A percentile compares a stretch with the other conserved stretches of the same genome.
phyloP scores from a whole-genome alignment of 23 tunicate species.

The Phallusia fumigata region DNA sequence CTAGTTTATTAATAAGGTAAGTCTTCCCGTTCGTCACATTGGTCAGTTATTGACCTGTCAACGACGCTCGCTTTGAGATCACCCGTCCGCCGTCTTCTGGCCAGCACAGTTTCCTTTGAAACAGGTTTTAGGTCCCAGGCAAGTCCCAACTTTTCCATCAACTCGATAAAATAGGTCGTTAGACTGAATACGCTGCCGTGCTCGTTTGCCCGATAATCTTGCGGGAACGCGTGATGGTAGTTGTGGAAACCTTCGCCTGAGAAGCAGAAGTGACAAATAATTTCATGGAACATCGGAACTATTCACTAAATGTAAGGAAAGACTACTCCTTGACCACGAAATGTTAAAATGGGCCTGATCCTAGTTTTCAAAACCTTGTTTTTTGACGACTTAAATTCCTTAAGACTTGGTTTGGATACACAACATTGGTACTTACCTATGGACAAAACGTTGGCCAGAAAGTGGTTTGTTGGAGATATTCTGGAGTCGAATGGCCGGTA shows the following conservation, averaged over 20 bases:
- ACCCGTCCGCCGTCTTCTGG: background rate
- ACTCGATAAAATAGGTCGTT: constrained; percentile 36
- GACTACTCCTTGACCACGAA: too few relatives aligned
- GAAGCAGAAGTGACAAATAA: background rate
- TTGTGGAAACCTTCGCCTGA: constrained; percentile 26
- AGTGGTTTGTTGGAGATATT: background rate
- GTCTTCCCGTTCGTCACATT: too few relatives aligned
- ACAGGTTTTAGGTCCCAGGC: constrained; percentile 16
- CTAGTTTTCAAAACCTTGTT: too few relatives aligned
- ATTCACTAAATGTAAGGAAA: background rate
- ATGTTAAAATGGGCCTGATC: too few relatives aligned
- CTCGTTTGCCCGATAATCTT: constrained; percentile 44
- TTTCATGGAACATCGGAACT: background rate
- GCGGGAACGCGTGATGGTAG: constrained; percentile 17
- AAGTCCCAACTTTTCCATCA: constrained; percentile 14
- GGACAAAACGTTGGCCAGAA: background rate
- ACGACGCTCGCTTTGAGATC: background rate
- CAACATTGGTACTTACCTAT: background rate
- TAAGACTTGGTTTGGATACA: too few relatives aligned
- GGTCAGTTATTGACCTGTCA: too few relatives aligned
- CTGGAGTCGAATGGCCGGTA: background rate
- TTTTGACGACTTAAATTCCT: too few relatives aligned
- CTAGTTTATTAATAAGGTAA: too few relatives aligned
- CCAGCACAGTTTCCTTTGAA: constrained; percentile 16
- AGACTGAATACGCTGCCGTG: constrained; percentile 25